Conservation (phyloP, 1,140 invertebrate species). For the Zaprionus inermis region DNA sequence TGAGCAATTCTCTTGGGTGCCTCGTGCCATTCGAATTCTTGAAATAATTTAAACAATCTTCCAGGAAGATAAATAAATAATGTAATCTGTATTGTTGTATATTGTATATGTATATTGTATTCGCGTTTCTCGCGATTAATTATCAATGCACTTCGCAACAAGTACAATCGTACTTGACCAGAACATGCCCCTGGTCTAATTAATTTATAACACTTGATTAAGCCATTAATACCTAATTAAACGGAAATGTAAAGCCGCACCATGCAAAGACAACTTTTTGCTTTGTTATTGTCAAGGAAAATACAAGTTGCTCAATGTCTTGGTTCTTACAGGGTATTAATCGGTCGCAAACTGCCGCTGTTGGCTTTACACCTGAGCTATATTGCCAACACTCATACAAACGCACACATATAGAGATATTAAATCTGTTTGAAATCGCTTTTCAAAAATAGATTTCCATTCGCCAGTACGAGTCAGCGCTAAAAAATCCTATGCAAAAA, state of each 20-base stretch:
- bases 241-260: neutral
- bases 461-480: slow-evolving; percentile 58
- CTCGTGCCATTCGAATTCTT: neutral
- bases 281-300: neutral
- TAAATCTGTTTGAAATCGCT: slow-evolving; percentile 16
- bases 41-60: neutral
- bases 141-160: neutral
- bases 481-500: slow-evolving; percentile 76
- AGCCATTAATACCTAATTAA: neutral
- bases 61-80: too few relatives aligned
- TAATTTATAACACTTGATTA: neutral
- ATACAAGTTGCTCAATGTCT: neutral
- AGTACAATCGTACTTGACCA: neutral
- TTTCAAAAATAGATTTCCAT: slow-evolving; percentile 74
- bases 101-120: too few relatives aligned
- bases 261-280: neutral
- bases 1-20: too few relatives aligned
- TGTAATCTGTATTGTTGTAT: too few relatives aligned
- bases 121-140: neutral
- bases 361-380: slow-evolving; percentile 54
- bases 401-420: slow-evolving; percentile 35
- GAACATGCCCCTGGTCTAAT: neutral
- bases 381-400: slow-evolving; percentile 33
- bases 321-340: slow-evolving; percentile 16
- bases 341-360: neutral